Evolutionary conservation across 2,797 vertebrate species (phyloP).

Genomic region (Pangasius krempfi): DNA sequence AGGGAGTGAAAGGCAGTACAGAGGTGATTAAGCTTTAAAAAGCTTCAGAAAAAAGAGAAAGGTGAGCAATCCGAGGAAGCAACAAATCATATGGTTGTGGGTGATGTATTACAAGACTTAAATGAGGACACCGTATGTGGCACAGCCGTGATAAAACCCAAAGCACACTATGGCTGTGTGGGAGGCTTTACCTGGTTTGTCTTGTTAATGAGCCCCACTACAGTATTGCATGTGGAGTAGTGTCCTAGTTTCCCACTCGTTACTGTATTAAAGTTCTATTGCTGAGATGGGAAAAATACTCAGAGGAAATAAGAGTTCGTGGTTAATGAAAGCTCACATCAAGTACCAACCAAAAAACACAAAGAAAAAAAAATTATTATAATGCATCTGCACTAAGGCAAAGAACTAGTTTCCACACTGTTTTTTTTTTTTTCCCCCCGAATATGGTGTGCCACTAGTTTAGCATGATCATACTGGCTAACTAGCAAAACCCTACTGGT

Average conservation of each 20-base stretch:
- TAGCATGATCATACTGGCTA: background rate
- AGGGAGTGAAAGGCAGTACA: conserved; percentile 19
- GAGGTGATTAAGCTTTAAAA: conserved; percentile 19
- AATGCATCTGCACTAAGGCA: background rate
- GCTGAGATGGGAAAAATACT: conserved; percentile 36
- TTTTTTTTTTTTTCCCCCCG: background rate
- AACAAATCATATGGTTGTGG: conserved; percentile 40
- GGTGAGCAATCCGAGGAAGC: background rate
- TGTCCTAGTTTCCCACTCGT: conserved; percentile 46
- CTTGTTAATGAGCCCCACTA: conserved; percentile 38
- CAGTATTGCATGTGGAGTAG: conserved; percentile 16
- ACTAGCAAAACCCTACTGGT: background rate
- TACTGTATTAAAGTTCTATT: conserved; percentile 41
- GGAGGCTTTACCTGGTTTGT: conserved; percentile 37
- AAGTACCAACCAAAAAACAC: conserved; percentile 11
- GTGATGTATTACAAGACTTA: conserved; percentile 53
- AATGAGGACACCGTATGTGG: conserved; percentile 54
- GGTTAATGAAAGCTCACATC: background rate
- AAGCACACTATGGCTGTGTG: conserved; percentile 3
- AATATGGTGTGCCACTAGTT: background rate
- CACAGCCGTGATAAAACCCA: conserved; percentile 31
- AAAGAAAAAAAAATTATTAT: background rate
- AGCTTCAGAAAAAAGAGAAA: background rate
- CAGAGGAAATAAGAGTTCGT: conserved; percentile 42
- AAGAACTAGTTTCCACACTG: background rate